Base-by-base conservation (phyloP, 30 jellyfish, hydroid and myxozoan genomes). In the Pseudorhiza aurosa region DNA sequence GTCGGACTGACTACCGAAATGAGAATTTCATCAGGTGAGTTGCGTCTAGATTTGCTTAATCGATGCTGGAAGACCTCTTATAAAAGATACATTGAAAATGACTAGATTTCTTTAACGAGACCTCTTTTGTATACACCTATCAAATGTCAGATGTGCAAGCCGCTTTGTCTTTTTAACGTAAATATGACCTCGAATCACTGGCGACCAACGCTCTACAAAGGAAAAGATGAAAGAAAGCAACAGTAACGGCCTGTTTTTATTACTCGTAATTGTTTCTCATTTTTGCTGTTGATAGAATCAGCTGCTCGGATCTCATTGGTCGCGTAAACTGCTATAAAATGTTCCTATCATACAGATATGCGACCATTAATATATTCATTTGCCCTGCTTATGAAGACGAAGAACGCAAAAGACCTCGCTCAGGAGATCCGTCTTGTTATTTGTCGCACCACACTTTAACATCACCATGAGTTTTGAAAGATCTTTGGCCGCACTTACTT, bases 181-280 rank as follows among this genome's bases (percentile, higher is more conserved):
- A 71, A 71, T 71, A 50, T 46, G 71, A 71, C 85, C 85, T 71
- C 85, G 85, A 32, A 71, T 50, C 72, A 72, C 25, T 39, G 85
- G 32, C 55, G 72, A 71, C 33, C 47, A 71, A 53, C 70, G 37
- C 31, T 46, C 55, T 5, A 33, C 51, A 71, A 36, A 46, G 57
- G 35, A 70, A 46, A 71, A 43, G 30, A 25, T 36, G 21, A 27
- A 30, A 45, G 26, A 28, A 35, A 65, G 80, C 69, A 71, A 51
- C n/a, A 44, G 85, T 71, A 71, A 71, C 85, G 50, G 85, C 40
- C 85, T 53, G 39, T 47, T 15, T 47, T 71, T 44, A 71, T n/a
- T 43, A 45, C 25, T 71, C 43, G 32, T 45, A 47, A 71, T 71
- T 71, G 85, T 71, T 71, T 71, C 85, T 53, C 37, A 18, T 71